Evolutionary conservation across 2,797 vertebrate genomes (phyloP).

Genomic region (Gila robusta): DNA sequence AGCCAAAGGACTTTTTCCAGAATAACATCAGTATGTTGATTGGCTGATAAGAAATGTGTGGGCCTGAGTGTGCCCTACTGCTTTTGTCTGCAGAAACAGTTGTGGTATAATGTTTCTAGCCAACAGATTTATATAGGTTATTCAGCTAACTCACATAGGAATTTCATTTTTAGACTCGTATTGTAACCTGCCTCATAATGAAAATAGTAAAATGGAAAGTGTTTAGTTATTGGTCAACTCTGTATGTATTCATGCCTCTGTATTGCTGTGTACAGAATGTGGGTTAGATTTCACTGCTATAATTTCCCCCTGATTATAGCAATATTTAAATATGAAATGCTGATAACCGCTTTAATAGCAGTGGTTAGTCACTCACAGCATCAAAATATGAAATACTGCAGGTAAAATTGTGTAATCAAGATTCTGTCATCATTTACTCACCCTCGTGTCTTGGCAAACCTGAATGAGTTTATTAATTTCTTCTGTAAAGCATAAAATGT

Average conservation of each 20-base stretch:
- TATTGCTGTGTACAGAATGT: background rate
- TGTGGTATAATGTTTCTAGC: conserved; percentile 20
- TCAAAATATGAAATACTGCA: background rate
- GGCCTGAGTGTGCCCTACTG: conserved; percentile 11
- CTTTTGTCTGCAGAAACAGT: conserved; percentile 34
- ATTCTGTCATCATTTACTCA: background rate
- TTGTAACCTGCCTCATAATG: background rate
- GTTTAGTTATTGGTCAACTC: background rate
- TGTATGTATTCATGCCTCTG: background rate
- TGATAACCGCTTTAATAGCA: background rate
- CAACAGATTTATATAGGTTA: background rate
- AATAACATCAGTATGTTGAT: conserved; percentile 39
- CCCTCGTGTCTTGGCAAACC: background rate
- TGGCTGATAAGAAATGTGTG: conserved; percentile 27
- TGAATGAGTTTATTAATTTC: background rate
- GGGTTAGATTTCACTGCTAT: background rate
- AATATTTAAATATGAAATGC: background rate
- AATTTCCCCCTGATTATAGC: background rate
- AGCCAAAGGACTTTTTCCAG: conserved; percentile 13
- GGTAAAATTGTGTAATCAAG: background rate
- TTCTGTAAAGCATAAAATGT: background rate
- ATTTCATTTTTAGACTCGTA: background rate
- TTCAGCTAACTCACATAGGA: background rate
- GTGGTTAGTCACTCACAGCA: background rate
- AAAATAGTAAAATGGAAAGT: conserved; percentile 14